Evolutionary conservation across 2,888 invertebrate species (phyloP).

Genomic region (Pecten maximus): DNA sequence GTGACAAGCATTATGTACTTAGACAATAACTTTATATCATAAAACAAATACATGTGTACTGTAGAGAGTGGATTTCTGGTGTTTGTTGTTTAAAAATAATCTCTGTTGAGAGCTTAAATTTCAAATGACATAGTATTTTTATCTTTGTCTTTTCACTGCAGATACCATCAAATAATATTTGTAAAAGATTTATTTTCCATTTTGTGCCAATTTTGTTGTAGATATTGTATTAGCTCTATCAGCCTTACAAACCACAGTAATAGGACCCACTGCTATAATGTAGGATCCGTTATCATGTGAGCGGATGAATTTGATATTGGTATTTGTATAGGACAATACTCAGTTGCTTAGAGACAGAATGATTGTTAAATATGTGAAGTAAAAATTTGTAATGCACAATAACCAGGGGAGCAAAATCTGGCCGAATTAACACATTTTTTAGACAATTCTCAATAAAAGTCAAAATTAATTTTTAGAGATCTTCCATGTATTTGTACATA

Average conservation of each 20-base stretch:
- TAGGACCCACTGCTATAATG: background rate
- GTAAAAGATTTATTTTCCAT: background rate
- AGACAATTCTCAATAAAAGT: background rate
- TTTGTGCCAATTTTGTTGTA: slow-evolving; percentile 35
- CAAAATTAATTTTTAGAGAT: background rate
- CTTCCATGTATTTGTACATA: background rate
- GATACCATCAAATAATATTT: background rate
- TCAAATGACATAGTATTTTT: background rate
- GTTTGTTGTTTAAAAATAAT: background rate
- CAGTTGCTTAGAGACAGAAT: background rate
- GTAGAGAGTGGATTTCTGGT: background rate
- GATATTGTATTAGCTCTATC: background rate
- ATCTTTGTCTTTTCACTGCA: background rate
- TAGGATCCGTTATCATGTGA: background rate
- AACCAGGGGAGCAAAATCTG: background rate
- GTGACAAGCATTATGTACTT: slow-evolving; percentile 25
- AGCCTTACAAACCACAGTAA: background rate
- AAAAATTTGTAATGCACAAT: background rate
- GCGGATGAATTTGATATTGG: background rate
- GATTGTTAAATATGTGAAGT: background rate
- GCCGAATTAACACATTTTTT: background rate
- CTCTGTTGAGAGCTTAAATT: background rate
- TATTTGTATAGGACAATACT: background rate
- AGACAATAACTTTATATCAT: background rate
- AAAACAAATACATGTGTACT: background rate